These are phyloP conservation scores for Bos javanicus DNA, from an alignment of 2,113 vertebrate genomes.

Conservation along the genomic window DNA sequence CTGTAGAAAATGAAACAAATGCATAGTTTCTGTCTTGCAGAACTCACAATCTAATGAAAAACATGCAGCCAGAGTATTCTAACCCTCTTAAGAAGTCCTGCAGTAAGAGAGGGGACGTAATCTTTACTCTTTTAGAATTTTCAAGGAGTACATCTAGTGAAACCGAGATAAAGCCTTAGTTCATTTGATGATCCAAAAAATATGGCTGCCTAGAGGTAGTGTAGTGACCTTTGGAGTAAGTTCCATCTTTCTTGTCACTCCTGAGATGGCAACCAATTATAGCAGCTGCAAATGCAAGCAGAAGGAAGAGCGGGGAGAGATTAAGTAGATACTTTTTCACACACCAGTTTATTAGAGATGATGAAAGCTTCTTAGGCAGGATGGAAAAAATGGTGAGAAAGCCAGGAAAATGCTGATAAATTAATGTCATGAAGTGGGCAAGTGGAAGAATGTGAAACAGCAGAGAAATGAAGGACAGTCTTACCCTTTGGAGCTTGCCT, in stretches of 20 bases:
- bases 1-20: not conserved
- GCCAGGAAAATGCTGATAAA: conserved; percentile 36
- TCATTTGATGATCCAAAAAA: not conserved
- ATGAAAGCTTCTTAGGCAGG: conserved; percentile 33
- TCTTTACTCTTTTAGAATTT: not conserved
- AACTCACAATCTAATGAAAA: not conserved
- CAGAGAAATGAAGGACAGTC: not conserved
- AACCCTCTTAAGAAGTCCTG: not conserved
- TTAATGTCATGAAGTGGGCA: conserved; percentile 41
- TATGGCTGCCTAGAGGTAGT: not conserved
- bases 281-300: conserved; percentile 42
- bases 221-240: not conserved
- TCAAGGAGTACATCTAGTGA: not conserved
- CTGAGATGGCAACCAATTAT: conserved; percentile 19
- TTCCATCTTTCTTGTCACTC: conserved; percentile 15
- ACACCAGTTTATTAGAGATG: conserved; percentile 6
- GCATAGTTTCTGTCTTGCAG: not conserved
- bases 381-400: not conserved
- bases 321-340: conserved; percentile 44
- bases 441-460: not conserved
- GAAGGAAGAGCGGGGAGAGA: not conserved
- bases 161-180: not conserved
- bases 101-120: not conserved
- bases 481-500: not conserved
- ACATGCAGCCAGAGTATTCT: not conserved